A percentile compares a stretch with the other conserved stretches of the same genome.
phyloP scores from a whole-genome alignment of 2,888 invertebrate genomes.

The Gryllus longicercus region DNA sequence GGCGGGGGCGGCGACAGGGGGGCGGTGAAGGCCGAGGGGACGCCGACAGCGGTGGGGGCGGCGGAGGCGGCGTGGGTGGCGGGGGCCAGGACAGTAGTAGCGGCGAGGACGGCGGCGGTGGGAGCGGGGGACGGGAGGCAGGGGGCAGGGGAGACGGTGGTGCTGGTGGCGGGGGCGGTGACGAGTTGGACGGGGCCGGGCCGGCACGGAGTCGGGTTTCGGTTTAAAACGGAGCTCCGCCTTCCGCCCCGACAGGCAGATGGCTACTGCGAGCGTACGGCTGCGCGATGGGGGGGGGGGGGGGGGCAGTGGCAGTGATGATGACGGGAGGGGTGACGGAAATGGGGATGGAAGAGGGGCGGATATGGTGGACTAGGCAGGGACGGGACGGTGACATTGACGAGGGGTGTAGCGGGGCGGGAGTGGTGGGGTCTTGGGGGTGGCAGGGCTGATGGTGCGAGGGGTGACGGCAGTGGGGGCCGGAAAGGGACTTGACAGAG shows the following conservation, averaged over 20 bases:
- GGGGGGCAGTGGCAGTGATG: not conserved
- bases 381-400: too few species aligned
- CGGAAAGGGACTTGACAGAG: too few species aligned
- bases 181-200: not conserved
- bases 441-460: not conserved
- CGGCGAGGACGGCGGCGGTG: too few species aligned
- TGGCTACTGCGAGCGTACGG: not conserved
- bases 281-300: not conserved
- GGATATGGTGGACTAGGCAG: too few species aligned
- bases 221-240: not conserved
- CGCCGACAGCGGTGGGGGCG: too few species aligned
- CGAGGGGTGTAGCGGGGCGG: too few species aligned
- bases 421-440: not conserved
- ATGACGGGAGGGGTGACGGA: not conserved
- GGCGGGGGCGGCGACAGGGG: too few species aligned
- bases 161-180: not conserved
- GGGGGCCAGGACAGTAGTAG: too few species aligned
- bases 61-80: too few species aligned
- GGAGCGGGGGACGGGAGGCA: too few species aligned
- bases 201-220: not conserved
- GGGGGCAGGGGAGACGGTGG: not conserved
- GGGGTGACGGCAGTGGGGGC: not conserved
- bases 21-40: too few species aligned
- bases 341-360: not conserved
- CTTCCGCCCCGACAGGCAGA: not conserved